phyloP scores from a whole-genome alignment of 2,797 vertebrate species.

The Amazona ochrocephala region DNA sequence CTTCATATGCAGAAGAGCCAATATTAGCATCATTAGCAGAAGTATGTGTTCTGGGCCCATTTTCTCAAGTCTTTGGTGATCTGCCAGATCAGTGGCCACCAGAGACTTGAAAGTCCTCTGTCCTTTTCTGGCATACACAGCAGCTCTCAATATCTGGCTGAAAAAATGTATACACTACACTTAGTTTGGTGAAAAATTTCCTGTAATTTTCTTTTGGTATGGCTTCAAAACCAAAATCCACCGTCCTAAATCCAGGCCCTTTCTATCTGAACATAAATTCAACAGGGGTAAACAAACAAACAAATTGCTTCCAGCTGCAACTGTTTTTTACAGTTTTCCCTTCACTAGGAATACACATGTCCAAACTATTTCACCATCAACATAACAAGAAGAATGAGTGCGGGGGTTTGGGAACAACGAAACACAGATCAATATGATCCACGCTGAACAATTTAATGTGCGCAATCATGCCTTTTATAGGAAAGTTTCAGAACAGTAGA shows the following conservation, averaged over 20 bases:
- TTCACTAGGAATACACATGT: background rate
- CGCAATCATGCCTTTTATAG: too few species aligned
- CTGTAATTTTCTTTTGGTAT: background rate
- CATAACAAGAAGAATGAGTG: background rate
- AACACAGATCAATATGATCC: too few species aligned
- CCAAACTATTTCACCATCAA: background rate
- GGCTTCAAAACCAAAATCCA: background rate
- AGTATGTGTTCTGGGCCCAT: background rate
- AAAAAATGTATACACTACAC: background rate
- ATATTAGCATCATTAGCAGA: background rate
- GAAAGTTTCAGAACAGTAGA: too few species aligned
- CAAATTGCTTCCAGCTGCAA: background rate
- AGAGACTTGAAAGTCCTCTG: background rate
- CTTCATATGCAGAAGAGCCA: background rate
- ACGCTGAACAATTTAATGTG: too few species aligned
- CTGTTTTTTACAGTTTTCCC: background rate
- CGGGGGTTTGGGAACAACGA: too few species aligned
- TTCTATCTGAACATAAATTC: background rate
- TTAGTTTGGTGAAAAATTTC: background rate
- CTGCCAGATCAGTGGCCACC: background rate
- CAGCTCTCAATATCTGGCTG: background rate
- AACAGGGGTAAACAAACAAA: background rate
- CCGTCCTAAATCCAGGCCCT: background rate
- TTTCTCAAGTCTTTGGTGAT: background rate
- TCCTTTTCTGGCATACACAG: background rate